Base-by-base conservation (phyloP, 2,888 invertebrate species). In the Graphium colonna region DNA sequence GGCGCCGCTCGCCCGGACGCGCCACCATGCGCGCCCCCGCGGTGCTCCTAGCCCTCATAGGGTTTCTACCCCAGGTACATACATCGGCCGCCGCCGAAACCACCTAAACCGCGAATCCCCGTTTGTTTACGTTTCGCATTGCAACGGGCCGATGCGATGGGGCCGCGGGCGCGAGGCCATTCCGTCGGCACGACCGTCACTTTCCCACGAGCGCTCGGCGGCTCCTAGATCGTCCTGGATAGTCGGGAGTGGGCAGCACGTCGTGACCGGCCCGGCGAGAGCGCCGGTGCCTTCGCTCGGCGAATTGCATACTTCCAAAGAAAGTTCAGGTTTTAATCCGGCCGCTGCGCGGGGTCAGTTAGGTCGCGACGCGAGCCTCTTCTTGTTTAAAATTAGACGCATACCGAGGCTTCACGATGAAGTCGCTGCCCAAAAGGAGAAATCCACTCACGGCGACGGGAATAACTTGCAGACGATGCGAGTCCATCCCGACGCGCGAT, bases 51-150 rank as follows among this genome's bases (percentile, higher is more conserved):
- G 89, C 89, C 89, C 89, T 89, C 80, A 79, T 88, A 86, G 89
- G 88, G 88, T 86, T 89, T 82, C 87, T 89, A 68, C 89, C 89
- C 84, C 89, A 89, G 89, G 89, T 89, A 87, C 82, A 68, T 77
- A 75, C 69, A 77, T 70, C 69, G 77, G 77, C 75, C 69, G 77
- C 77, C 73, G 75, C 75, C 72, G 56, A 64, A 79, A n/a, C n/a
- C n/a, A n/a, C n/a, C n/a, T n/a, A n/a, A 81, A 82, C 79, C 81
- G 79, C 81, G 73, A 80, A 77, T 72, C 76, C 79, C 74, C 57
- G 72, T 75, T 77, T 82, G 82, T 80, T 82, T 82, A 83, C 65
- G 50, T 60, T 55, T 56, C 53, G 55, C 55, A 55, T 52, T 38
- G 60, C 45, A 59, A 60, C 57, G 61, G 59, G 53, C 55, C 49